These are phyloP conservation scores for Hyles lineata DNA, from an alignment of 2,888 invertebrate genomes.

Conservation along the genomic window DNA sequence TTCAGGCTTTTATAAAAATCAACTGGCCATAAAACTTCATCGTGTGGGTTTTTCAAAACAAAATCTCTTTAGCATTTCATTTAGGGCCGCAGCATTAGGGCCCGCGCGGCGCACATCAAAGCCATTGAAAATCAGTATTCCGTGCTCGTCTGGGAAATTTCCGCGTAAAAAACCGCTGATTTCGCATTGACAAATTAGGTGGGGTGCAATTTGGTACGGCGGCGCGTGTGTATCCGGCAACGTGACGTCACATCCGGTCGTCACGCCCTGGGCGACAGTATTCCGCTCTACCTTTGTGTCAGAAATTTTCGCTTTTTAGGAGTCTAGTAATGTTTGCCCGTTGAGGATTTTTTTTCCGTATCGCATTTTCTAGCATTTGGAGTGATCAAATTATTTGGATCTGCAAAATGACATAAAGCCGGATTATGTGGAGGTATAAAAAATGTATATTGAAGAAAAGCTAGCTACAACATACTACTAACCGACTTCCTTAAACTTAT, in stretches of 20 bases:
- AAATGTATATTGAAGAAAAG: no score
- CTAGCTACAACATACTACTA: no score
- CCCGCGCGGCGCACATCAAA: constrained; percentile 3
- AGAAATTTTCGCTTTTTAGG: constrained; percentile 5
- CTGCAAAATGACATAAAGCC: no score
- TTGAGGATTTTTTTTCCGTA: not conserved
- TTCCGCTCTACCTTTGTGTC: not conserved
- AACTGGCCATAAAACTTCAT: not conserved
- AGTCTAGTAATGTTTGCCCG: not conserved
- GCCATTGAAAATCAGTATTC: constrained; percentile 7
- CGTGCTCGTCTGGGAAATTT: not conserved
- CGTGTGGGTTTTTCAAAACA: not conserved
- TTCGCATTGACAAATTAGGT: constrained; percentile 7
- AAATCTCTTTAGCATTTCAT: not conserved
- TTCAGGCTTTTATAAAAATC: not conserved
- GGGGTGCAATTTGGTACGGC: not conserved
- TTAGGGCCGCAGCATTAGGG: not conserved
- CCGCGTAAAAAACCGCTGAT: constrained; percentile 22
- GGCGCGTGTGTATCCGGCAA: not conserved
- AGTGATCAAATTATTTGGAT: no score
- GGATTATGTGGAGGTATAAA: no score
- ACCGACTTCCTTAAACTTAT: no score
- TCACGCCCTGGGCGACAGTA: not conserved
- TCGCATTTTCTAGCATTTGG: no score
- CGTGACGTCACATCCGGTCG: constrained; percentile 12